Evolutionary conservation across 2,888 invertebrate species (phyloP), one percentile per base, ranked within the genome.

Genomic region (Mythimna impura): DNA sequence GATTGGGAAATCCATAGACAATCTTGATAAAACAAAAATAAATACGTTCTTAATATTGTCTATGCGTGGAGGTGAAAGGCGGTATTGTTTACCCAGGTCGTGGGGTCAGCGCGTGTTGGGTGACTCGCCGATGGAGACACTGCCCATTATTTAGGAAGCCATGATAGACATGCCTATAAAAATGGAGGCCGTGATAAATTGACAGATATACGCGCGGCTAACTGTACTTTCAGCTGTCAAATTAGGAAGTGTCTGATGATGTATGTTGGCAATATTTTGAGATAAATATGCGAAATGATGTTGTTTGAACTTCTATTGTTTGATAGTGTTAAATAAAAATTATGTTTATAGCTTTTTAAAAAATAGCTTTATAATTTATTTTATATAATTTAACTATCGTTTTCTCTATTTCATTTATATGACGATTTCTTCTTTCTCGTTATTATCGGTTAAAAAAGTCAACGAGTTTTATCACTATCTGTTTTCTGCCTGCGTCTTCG

Each of bases 81-180:
- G 80, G 86, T 85, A 87, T 87, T 87, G 87, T 87, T 87, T 88
- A 86, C 87, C 70, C 80, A 83, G 85, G 87, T 88, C 88, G 84
- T 9, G 63, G 64, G 86, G 83, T 85, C 86, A 86, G 43, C 72
- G 83, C 78, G 81, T 80, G 87, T 83, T 81, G 73, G 78, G 76
- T 83, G 87, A 81, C 81, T 78, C 67, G 61, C 55, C 72, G 78
- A 77, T 71, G 71, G 80, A 79, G 81, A 87, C 86, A 83, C 74
- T 83, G 79, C 43, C 76, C 81, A 86, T 86, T 86, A 86, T 80
- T 86, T 86, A 87, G 79, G 83, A 87, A 86, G 86, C 73, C 63
- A 22, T 81, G 79, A 85, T 83, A 80, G 79, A 85, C 81, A 64
- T 66, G 71, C 66, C 58, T 75, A 85, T 81, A 85, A 85, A 84